Percentiles rank a stretch among this genome's conserved stretches.
phyloP scores from a whole-genome alignment of 2,888 invertebrate species.

The Scelioninae gen. 2 region DNA sequence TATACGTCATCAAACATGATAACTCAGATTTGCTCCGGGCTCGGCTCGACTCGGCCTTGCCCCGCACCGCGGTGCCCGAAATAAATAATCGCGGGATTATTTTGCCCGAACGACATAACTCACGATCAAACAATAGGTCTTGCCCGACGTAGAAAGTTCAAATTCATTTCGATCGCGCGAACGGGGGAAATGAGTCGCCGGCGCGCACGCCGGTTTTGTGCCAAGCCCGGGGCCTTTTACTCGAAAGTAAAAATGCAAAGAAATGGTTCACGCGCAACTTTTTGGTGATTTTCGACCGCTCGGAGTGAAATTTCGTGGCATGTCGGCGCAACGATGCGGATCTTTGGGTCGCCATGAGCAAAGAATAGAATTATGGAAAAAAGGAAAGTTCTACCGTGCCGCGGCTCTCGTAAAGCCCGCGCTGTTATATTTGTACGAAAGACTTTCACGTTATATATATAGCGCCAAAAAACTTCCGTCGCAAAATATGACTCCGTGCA shows the following conservation, averaged over 20 bases:
- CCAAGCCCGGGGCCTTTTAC: constrained; percentile 16
- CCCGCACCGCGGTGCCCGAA: constrained; percentile 1
- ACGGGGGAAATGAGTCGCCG: constrained; percentile 25
- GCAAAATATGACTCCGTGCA: constrained; percentile 17
- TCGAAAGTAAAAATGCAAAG: constrained; percentile 43
- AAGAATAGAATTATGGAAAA: constrained; percentile 47
- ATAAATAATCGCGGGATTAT: constrained; percentile 11
- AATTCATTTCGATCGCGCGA: constrained; percentile 32
- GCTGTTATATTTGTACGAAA: constrained; percentile 37
- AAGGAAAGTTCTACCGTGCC: constrained; percentile 47
- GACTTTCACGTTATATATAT: constrained; percentile 51
- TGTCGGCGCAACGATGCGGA: constrained; percentile 30
- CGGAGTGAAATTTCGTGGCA: constrained; percentile 42
- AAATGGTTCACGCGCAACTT: constrained; percentile 40
- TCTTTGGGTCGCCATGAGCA: constrained; percentile 28
- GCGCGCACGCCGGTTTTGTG: constrained; percentile 5
- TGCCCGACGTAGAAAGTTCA: constrained; percentile 31
- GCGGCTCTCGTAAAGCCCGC: constrained; percentile 20
- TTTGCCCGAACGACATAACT: constrained; percentile 16
- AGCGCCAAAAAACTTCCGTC: constrained; percentile 18
- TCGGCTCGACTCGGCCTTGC: constrained; percentile 8
- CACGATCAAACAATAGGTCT: constrained; percentile 14
- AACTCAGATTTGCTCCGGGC: constrained; percentile 1
- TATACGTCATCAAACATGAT: constrained; percentile 4
- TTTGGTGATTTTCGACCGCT: constrained; percentile 38